phyloP scores from a whole-genome alignment of 2,888 invertebrate species.

The Drosophila mayaguana region DNA sequence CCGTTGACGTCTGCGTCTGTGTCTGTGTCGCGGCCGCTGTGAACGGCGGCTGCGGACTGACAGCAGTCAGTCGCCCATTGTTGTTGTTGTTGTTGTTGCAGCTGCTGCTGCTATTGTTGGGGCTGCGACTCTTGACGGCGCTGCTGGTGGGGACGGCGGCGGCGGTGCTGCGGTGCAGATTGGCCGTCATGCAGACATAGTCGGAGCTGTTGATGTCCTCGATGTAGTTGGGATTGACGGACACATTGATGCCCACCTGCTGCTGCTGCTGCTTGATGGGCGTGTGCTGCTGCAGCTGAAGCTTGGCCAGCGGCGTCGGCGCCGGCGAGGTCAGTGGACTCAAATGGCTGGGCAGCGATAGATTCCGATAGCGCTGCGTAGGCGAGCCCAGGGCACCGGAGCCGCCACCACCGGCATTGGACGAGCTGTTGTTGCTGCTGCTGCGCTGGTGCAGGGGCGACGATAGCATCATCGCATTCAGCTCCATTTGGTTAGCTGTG shows the following conservation, averaged over 20 bases:
- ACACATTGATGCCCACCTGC: conserved; percentile 81
- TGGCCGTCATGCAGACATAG: conserved; percentile 94
- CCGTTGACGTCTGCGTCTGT: conserved; percentile 47
- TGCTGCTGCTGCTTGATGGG: conserved; percentile 75
- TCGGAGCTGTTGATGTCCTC: conserved; percentile 92
- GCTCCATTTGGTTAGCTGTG: conserved; percentile 55
- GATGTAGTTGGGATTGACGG: conserved; percentile 85
- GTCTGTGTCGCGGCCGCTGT: conserved; percentile 23
- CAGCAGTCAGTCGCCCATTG: conserved; percentile 36
- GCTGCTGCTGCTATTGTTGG: conserved; percentile 28
- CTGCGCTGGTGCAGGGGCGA: conserved; percentile 83
- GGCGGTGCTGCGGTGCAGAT: conserved; percentile 83
- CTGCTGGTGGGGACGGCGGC: conserved; percentile 7
- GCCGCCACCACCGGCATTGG: conserved; percentile 7
- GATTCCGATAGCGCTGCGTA: conserved; percentile 83
- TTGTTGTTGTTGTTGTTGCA: conserved; percentile 5
- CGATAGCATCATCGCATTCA: conserved; percentile 70
- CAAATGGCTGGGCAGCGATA: conserved; percentile 83
- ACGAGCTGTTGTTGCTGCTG: conserved; percentile 47
- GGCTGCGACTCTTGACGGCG: conserved; percentile 45
- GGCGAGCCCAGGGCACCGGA: conserved; percentile 40
- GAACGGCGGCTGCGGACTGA: conserved; percentile 48
- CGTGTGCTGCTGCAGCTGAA: conserved; percentile 81
- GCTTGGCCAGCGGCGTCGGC: conserved; percentile 59
- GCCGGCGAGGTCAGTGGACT: conserved; percentile 62